These are phyloP conservation scores for Cheilosia soror DNA, from an alignment of 2,888 invertebrate genomes.

Conservation along the genomic window DNA sequence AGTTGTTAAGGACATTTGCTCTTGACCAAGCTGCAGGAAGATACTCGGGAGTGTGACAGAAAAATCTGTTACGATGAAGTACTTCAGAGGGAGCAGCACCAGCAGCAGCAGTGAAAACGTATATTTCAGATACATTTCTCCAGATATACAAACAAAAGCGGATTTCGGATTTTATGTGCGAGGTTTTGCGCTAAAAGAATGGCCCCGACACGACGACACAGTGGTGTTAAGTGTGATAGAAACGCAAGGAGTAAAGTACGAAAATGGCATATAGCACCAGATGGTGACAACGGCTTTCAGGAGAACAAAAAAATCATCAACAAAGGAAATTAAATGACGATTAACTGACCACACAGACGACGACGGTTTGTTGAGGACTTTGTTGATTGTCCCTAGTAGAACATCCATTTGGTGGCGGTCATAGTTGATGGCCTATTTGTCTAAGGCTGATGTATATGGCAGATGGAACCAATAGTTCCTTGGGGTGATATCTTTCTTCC, in stretches of 20 bases:
- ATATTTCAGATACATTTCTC: conserved; percentile 50
- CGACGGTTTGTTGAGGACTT: conserved; percentile 50
- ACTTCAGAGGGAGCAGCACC: conserved; percentile 36
- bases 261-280: conserved; percentile 49
- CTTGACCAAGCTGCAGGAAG: conserved; percentile 54
- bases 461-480: not conserved
- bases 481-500: not conserved
- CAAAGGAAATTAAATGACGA: conserved; percentile 37
- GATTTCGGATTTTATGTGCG: conserved; percentile 46
- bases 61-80: conserved; percentile 74
- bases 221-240: conserved; percentile 69
- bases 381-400: conserved; percentile 29
- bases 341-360: conserved; percentile 61
- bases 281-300: conserved; percentile 63
- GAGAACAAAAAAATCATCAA: not conserved
- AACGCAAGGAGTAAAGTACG: conserved; percentile 61
- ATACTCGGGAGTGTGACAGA: conserved; percentile 61
- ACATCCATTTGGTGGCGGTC: not conserved
- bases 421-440: not conserved
- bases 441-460: too few species aligned
- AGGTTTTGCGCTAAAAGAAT: conserved; percentile 8
- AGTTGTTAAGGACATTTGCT: conserved; percentile 71
- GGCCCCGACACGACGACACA: conserved; percentile 18
- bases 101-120: not conserved
- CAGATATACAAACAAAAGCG: conserved; percentile 51